phyloP scores from a whole-genome alignment of 2,888 invertebrate genomes.

The Polymixis lichenea region DNA sequence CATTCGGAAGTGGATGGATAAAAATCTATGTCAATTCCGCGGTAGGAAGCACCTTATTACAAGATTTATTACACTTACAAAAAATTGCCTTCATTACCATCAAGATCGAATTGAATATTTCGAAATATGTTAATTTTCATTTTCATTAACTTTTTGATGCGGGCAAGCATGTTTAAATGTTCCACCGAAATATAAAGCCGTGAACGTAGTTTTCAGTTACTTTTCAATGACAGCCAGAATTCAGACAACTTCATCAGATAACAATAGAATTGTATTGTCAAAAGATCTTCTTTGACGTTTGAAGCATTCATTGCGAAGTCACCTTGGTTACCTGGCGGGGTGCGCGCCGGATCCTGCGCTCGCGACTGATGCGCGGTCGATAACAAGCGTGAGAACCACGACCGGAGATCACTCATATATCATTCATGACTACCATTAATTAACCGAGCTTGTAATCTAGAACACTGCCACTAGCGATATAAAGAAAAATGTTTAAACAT shows the following conservation, averaged over 20 bases:
- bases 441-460: slow-evolving; percentile 59
- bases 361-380: slow-evolving; percentile 57
- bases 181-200: slow-evolving; percentile 7
- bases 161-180: not conserved
- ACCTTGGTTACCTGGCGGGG: slow-evolving; percentile 52
- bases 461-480: slow-evolving; percentile 55
- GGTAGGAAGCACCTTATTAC: slow-evolving; percentile 49
- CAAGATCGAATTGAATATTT: slow-evolving; percentile 17
- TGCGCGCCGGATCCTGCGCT: slow-evolving; percentile 46
- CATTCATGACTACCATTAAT: slow-evolving; percentile 58
- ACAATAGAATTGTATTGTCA: slow-evolving; percentile 37
- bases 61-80: slow-evolving; percentile 38
- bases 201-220: slow-evolving; percentile 23
- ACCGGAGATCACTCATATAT: slow-evolving; percentile 54
- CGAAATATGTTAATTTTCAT: slow-evolving; percentile 20
- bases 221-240: slow-evolving; percentile 32
- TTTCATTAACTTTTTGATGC: not conserved
- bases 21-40: slow-evolving; percentile 54
- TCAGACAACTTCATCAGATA: slow-evolving; percentile 49
- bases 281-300: slow-evolving; percentile 42
- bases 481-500: slow-evolving; percentile 39
- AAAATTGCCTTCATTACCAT: slow-evolving; percentile 26
- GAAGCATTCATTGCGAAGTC: slow-evolving; percentile 34
- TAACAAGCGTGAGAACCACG: slow-evolving; percentile 63
- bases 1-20: slow-evolving; percentile 59